phyloP scores from a whole-genome alignment of 2,888 invertebrate genomes.

The Dicycla oo region DNA sequence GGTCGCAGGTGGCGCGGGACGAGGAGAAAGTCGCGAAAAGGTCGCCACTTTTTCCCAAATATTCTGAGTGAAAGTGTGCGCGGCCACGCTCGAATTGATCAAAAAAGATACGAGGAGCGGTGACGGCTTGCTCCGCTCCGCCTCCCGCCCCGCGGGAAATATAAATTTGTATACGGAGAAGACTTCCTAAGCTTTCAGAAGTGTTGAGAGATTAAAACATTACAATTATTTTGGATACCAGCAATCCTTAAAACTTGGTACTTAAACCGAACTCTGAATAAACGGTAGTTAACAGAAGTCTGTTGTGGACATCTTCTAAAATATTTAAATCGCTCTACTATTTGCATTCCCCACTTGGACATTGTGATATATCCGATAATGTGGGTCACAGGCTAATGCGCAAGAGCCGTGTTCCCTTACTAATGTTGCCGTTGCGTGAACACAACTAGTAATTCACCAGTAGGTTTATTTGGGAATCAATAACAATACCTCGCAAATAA shows the following conservation, averaged over 20 bases:
- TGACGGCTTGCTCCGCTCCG: constrained; percentile 31
- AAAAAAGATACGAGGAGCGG: constrained; percentile 70
- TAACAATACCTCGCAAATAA: background rate
- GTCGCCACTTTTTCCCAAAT: constrained; percentile 90
- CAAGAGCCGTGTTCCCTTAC: too few species aligned
- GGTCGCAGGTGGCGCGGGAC: constrained; percentile 66
- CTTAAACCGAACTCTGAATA: background rate
- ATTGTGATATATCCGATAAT: background rate
- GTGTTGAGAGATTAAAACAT: background rate
- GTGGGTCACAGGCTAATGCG: background rate
- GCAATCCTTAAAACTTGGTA: background rate
- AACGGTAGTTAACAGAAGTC: background rate
- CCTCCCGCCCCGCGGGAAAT: background rate
- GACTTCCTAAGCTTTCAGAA: background rate
- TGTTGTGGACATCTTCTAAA: background rate
- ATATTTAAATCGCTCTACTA: background rate
- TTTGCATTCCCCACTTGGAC: background rate
- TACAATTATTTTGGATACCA: background rate
- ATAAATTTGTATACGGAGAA: background rate
- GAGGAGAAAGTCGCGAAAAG: constrained; percentile 89
- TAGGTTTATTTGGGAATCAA: background rate
- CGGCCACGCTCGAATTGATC: constrained; percentile 81
- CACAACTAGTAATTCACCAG: background rate
- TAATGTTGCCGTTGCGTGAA: background rate
- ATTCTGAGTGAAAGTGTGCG: constrained; percentile 88